A percentile compares a stretch with the other conserved stretches of the same genome.
Conservation (phyloP, 2,888 invertebrate genomes). For the Hemistola chrysoprasaria region DNA sequence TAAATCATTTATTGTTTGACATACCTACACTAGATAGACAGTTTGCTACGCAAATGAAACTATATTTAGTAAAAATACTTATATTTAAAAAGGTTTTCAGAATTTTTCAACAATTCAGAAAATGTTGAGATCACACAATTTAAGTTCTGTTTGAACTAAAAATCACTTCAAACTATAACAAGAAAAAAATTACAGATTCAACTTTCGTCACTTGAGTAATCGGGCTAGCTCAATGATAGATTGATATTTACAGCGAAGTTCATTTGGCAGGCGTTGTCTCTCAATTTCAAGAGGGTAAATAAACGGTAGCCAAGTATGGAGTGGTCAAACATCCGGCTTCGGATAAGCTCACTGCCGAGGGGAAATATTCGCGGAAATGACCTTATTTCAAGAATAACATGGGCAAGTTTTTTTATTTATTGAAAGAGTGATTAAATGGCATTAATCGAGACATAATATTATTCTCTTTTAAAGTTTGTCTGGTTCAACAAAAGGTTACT, state of each 20-base stretch:
- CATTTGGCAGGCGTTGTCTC: constrained; percentile 43
- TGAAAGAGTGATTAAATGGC: background rate
- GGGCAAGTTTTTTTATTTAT: constrained; percentile 22
- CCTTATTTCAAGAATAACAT: constrained; percentile 28
- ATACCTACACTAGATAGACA: too few species aligned
- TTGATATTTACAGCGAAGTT: constrained; percentile 35
- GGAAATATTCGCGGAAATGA: constrained; percentile 9
- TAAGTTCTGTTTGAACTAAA: too few species aligned
- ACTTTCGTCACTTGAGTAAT: constrained; percentile 2
- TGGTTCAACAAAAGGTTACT: too few species aligned
- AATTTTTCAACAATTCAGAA: too few species aligned
- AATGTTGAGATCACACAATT: too few species aligned
- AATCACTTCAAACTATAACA: too few species aligned
- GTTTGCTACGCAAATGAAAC: too few species aligned
- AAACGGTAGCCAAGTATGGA: constrained; percentile 42
- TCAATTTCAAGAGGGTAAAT: constrained; percentile 38
- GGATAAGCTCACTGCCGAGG: constrained; percentile 1
- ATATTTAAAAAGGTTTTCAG: too few species aligned
- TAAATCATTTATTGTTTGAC: too few species aligned
- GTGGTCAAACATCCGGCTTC: constrained; percentile 36
- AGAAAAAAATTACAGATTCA: background rate
- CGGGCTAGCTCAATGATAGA: constrained; percentile 9
- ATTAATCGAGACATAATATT: too few species aligned
- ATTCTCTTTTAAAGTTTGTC: too few species aligned
- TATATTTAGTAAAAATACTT: too few species aligned